Evolutionary conservation across 2,113 vertebrate species (phyloP), one percentile per base, ranked within the genome.

Genomic region (Pelusios castaneus): DNA sequence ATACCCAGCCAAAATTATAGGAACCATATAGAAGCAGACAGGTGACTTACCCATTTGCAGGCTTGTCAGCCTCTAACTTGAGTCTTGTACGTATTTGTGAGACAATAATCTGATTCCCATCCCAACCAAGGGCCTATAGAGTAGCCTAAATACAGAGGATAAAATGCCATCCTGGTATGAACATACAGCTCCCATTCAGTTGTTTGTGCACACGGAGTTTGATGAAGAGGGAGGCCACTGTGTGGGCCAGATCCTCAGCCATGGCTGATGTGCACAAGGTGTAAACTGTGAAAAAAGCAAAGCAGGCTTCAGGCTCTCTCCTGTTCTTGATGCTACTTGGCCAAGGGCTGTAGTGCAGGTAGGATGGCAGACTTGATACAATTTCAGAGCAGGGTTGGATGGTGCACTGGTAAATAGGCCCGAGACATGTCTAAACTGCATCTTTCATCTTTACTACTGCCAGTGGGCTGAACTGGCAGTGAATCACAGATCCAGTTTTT

Each of bases 331-430:
- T 2, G 14, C 29, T 60, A 60, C 29, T 60, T 60, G 58, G 58
- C 7, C 29, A 60, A 60, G 29, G 29, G 58, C 58, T 52, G 14
- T 75, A 92, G 81, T 47, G 86, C 91, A 75, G 45, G 29, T 87
- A 58, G 86, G 95, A 91, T 80, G 34, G 21, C 10, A 79, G 91
- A 91, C 91, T 19, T 27, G 47, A 63, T 92, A 91, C 94, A 91
- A 93, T 88, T 73, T 41, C 34, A 73, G 67, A 41, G n/a, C 10
- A 22, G 67, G 10, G 10, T n/a, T 73, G 34, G 93, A 95, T 94
- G 95, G 93, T 31, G 47, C 92, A 96, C 89, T 49, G 90, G 87
- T 91, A 92, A 95, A 93, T 91, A 88, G 85, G 95, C 81, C 91
- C 76, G 60, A 95, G 70, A 38, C 60, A 21, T 93, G 79, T 93